These are phyloP conservation scores for Archips xylosteana DNA, from an alignment of 2,888 invertebrate species.

Conservation along the genomic window DNA sequence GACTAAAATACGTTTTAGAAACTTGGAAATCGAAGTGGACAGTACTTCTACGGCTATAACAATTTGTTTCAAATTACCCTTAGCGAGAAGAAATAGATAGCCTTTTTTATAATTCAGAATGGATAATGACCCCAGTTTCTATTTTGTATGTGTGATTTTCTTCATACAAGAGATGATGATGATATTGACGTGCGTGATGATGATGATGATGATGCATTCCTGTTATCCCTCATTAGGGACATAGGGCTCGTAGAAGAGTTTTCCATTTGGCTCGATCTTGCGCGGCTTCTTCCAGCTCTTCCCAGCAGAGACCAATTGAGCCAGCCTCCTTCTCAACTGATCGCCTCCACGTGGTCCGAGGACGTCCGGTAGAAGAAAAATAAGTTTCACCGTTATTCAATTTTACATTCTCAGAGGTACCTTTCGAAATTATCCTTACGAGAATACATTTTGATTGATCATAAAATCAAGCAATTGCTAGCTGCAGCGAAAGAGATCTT, in stretches of 20 bases:
- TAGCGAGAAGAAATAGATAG: not conserved
- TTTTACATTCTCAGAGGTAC: not conserved
- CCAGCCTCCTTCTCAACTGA: too few relatives aligned
- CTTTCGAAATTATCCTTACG: not conserved
- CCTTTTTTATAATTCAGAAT: too few relatives aligned
- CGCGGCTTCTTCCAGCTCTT: too few relatives aligned
- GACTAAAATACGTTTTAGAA: slow-evolving; percentile 39
- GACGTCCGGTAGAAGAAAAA: too few relatives aligned
- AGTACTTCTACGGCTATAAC: not conserved
- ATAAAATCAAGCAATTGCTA: not conserved
- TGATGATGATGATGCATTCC: too few relatives aligned
- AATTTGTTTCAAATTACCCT: not conserved
- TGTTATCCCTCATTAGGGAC: too few relatives aligned
- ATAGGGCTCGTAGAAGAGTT: too few relatives aligned
- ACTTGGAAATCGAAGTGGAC: slow-evolving; percentile 20
- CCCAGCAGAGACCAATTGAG: too few relatives aligned
- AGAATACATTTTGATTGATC: not conserved
- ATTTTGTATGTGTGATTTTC: not conserved
- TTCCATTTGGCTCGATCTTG: too few relatives aligned
- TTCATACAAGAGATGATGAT: not conserved
- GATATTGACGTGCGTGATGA: too few relatives aligned
- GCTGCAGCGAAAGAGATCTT: not conserved
- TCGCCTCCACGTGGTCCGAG: too few relatives aligned
- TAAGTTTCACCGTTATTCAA: not conserved
- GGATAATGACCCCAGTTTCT: not conserved